Conservation (phyloP, 2,113 vertebrate genomes). For the Nothocercus nigrocapillus region DNA sequence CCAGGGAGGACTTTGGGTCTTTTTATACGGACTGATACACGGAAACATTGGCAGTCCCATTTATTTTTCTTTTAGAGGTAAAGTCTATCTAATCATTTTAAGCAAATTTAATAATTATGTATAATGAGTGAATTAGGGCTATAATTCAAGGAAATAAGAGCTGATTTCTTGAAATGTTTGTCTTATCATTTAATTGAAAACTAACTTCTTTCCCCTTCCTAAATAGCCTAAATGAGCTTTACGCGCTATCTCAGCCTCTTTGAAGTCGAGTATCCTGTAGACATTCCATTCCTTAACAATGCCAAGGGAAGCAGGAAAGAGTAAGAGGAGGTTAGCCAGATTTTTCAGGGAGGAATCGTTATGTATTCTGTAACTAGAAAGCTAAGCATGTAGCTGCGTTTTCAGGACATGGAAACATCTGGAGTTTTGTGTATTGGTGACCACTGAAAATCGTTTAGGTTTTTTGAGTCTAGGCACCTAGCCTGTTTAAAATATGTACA, state of each 20-base stretch:
- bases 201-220: conserved; percentile 27
- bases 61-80: conserved; percentile 71
- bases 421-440: background rate
- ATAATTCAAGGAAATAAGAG: conserved; percentile 68
- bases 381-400: background rate
- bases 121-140: conserved; percentile 78
- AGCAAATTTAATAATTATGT: conserved; percentile 77
- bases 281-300: background rate
- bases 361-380: background rate
- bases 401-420: background rate
- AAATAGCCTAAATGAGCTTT: conserved; percentile 21
- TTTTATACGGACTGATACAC: conserved; percentile 22
- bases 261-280: background rate
- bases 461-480: background rate
- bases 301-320: background rate
- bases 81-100: conserved; percentile 75
- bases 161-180: conserved; percentile 68
- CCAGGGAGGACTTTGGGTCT: background rate
- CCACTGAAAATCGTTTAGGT: background rate
- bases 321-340: background rate
- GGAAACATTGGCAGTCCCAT: conserved; percentile 8
- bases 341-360: background rate
- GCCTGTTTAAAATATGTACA: background rate
- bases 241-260: background rate
- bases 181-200: conserved; percentile 80